Evolutionary conservation across 2,113 vertebrate genomes (phyloP).

Genomic region (Scolopax mira): DNA sequence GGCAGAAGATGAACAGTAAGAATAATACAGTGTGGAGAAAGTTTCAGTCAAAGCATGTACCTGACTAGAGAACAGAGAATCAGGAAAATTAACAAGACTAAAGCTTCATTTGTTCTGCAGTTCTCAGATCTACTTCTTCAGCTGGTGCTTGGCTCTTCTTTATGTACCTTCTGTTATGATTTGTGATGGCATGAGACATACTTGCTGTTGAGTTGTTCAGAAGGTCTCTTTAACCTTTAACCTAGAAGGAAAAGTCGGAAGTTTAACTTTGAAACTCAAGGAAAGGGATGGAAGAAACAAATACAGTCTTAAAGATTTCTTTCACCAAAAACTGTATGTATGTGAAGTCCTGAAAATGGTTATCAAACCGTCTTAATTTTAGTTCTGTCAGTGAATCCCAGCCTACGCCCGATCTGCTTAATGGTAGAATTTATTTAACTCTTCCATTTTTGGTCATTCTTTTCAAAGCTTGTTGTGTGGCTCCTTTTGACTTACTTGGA

Average conservation of each 20-base stretch:
- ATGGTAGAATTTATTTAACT: too few relatives aligned
- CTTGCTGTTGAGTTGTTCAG: not conserved
- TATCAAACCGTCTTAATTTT: not conserved
- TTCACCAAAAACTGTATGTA: not conserved
- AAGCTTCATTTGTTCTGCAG: not conserved
- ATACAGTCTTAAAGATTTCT: fast-evolving
- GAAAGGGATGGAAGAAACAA: not conserved
- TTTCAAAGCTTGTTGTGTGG: not conserved
- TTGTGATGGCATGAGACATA: not conserved
- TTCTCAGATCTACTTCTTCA: not conserved
- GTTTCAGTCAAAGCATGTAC: not conserved
- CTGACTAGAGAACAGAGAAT: not conserved
- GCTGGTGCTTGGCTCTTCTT: not conserved
- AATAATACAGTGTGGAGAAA: not conserved
- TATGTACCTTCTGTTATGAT: not conserved
- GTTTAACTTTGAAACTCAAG: not conserved
- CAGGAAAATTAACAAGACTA: not conserved
- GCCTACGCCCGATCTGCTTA: not conserved
- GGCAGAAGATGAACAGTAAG: not conserved
- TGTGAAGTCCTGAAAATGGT: not conserved
- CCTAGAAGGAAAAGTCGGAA: not conserved
- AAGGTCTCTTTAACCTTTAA: not conserved
- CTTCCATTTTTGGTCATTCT: fast-evolving
- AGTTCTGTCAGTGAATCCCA: not conserved
- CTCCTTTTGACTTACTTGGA: not conserved